A percentile compares a stretch with the other conserved stretches of the same genome.
Conservation (phyloP, 2,797 vertebrate species). For the Momotus momota region DNA sequence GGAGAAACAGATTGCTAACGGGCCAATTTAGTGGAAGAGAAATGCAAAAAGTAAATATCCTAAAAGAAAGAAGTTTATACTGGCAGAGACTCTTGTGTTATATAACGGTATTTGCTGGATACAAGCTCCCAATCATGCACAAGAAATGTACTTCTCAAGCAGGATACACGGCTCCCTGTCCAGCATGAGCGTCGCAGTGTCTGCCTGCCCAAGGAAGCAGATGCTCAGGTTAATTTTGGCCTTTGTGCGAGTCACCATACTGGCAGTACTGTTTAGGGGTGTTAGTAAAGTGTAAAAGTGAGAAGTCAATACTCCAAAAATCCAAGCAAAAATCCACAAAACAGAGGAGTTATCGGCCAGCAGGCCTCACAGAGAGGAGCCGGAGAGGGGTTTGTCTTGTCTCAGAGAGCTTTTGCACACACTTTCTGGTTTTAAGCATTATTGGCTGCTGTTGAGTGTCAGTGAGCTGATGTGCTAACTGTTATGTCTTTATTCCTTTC, state of each 20-base stretch:
- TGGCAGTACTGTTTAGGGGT: not conserved
- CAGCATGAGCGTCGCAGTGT: not conserved
- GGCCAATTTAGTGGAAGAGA: not conserved
- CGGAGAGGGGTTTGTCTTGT: not conserved
- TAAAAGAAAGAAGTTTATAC: not conserved
- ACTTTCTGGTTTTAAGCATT: not conserved
- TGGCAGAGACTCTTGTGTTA: not conserved
- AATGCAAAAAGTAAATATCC: not conserved
- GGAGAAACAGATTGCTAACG: not conserved
- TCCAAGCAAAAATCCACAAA: not conserved
- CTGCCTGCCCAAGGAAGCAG: not conserved
- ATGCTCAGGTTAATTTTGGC: not conserved
- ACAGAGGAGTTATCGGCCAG: not conserved
- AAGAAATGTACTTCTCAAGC: not conserved
- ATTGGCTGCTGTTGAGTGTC: not conserved
- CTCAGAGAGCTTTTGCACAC: not conserved
- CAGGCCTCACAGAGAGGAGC: not conserved
- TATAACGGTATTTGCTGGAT: not conserved
- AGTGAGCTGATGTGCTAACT: not conserved
- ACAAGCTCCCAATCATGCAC: accelerated
- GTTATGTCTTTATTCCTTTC: not conserved
- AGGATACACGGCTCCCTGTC: not conserved
- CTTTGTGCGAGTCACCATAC: not conserved
- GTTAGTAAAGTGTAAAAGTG: not conserved
- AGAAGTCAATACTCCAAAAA: not conserved